phyloP scores from a whole-genome alignment of 2,888 invertebrate species.

The Scaptodrosophila latifasciaeformis region DNA sequence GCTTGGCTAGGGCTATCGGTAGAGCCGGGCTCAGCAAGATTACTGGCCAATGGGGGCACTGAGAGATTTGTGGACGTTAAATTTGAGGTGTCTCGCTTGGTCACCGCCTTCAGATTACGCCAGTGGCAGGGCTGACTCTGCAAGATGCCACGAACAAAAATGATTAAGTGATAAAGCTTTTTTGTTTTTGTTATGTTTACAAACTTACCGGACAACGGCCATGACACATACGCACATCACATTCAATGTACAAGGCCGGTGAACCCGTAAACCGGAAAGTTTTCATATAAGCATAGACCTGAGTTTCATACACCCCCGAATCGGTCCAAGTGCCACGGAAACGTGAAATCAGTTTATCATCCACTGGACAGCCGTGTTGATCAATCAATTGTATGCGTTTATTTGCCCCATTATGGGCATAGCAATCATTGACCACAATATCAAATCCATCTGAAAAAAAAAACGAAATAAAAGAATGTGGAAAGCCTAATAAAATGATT shows the following conservation, averaged over 20 bases:
- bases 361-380: slow-evolving; percentile 94
- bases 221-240: slow-evolving; percentile 96
- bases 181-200: not conserved
- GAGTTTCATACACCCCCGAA: slow-evolving; percentile 92
- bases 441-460: slow-evolving; percentile 88
- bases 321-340: slow-evolving; percentile 96
- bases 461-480: not conserved
- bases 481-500: not conserved
- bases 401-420: slow-evolving; percentile 94
- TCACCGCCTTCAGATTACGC: slow-evolving; percentile 89
- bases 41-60: slow-evolving; percentile 47
- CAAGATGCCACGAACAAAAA: slow-evolving; percentile 9
- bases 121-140: slow-evolving; percentile 95
- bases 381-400: slow-evolving; percentile 94
- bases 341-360: slow-evolving; percentile 92
- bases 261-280: slow-evolving; percentile 92
- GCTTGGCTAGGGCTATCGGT: slow-evolving; percentile 74
- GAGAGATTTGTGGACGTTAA: slow-evolving; percentile 70
- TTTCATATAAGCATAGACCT: slow-evolving; percentile 96
- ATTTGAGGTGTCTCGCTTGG: slow-evolving; percentile 81
- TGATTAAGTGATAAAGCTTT: not conserved
- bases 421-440: slow-evolving; percentile 95
- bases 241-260: slow-evolving; percentile 94
- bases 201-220: slow-evolving; percentile 92
- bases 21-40: slow-evolving; percentile 15